phyloP scores from a whole-genome alignment of 2,113 vertebrate genomes.

The Leiothrix lutea region DNA sequence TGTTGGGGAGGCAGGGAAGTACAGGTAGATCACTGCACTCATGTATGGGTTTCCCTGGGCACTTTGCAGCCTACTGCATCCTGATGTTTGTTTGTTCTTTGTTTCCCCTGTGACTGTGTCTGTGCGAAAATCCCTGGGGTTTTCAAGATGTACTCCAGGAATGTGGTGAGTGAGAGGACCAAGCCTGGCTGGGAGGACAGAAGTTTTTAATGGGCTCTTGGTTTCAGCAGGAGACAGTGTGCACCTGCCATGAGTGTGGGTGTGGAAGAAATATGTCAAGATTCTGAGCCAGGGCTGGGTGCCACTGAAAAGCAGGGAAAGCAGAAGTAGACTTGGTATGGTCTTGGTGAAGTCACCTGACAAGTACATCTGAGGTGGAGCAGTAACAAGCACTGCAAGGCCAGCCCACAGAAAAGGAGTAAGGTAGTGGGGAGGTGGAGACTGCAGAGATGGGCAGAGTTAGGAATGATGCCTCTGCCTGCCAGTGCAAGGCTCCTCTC shows the following conservation, averaged over 20 bases:
- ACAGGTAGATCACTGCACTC: neutral
- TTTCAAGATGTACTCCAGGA: neutral
- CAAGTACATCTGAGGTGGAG: neutral
- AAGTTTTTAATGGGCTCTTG: neutral
- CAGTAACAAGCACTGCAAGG: neutral
- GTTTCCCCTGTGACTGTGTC: neutral
- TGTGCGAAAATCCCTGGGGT: neutral
- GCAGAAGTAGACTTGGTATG: neutral
- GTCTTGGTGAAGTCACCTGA: neutral
- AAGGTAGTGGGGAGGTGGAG: neutral
- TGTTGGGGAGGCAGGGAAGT: neutral
- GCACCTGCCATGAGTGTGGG: neutral
- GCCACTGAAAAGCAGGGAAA: conserved; percentile 17
- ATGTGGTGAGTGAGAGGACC: neutral
- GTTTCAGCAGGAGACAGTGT: neutral
- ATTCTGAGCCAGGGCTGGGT: neutral
- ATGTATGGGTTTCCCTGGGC: neutral
- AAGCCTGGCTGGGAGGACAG: neutral
- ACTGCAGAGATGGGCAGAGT: neutral
- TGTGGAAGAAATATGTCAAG: neutral
- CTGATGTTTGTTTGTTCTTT: neutral
- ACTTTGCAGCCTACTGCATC: neutral
- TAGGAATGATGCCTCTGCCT: neutral
- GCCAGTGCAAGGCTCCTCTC: neutral
- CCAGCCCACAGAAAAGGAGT: neutral